Base-by-base conservation (phyloP, 2,113 vertebrate species). In the Brachyhypopomus gauderio region DNA sequence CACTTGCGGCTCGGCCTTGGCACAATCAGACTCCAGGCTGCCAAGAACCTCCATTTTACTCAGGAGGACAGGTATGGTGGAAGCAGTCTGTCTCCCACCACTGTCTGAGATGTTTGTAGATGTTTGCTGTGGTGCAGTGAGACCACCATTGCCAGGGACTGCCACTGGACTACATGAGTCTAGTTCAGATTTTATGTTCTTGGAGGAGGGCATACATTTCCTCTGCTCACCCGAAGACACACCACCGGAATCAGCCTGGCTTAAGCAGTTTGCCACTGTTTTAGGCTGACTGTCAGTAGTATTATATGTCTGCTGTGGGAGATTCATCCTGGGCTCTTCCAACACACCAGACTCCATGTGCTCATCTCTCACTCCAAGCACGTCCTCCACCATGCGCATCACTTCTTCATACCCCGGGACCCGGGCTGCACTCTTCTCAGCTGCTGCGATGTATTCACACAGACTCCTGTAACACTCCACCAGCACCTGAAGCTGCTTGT, bases 401-500 rank as follows among this genome's bases (percentile, higher is more conserved):
- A 98, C 93, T 88, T 99, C 97, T 16, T 95, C 93, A 59, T 94
- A 96, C 58, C 96, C 96, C 52, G 95, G 95, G 0, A 94, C 93
- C 2, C 94, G 94, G 83, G 94, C 94, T 90, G 93, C 95, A 85
- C 97, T 94, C 72, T 93, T 94, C 87, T 93, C 94, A 62, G 96
- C 94, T 90, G 96, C 95, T 0, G 95, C 95, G 84, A 99, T 95
- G 82, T 96, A 99, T 84, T 97, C 95, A 0, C 97, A 98, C 3
- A 99, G 95, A 89, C 96, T 97, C 92, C 95, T 95, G 92, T 99
- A 99, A 90, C 96, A 98, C 78, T 95, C 94, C 88, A 98, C 96
- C 52, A 99, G 89, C 88, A 98, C 93, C 88, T 94, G 95, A 78
- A 99, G 92, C 89, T 97, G 97, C 87, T 95, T 97, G 85, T 97